phyloP scores from a whole-genome alignment of 2,113 vertebrate genomes.

The Otocyon megalotis region DNA sequence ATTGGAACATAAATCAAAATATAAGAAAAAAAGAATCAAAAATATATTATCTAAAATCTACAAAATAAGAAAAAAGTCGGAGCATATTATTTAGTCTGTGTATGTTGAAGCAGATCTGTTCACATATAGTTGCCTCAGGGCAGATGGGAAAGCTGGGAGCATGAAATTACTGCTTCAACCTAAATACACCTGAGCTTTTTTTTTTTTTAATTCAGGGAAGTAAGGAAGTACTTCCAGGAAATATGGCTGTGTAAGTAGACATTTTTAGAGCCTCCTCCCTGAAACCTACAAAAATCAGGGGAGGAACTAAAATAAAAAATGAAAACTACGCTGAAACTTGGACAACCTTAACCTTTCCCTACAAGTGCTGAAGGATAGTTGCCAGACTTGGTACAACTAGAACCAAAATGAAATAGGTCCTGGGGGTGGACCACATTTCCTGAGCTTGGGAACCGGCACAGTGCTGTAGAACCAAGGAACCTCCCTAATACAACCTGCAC shows the following conservation, averaged over 20 bases:
- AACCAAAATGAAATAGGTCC: constrained; percentile 34
- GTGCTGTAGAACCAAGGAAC: not conserved
- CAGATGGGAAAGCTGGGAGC: not conserved
- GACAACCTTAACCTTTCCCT: constrained; percentile 36
- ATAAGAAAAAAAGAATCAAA: constrained; percentile 30
- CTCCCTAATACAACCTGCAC: rapidly evolving
- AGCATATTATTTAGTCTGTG: not conserved
- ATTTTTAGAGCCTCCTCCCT: constrained; percentile 46
- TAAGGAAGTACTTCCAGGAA: constrained; percentile 37
- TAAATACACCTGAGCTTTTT: not conserved
- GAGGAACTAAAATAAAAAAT: constrained; percentile 15
- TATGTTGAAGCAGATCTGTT: not conserved
- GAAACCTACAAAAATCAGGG: constrained; percentile 54
- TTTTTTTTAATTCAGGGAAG: constrained; percentile 12
- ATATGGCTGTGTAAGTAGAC: not conserved
- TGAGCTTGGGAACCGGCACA: not conserved
- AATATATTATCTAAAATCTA: constrained; percentile 14
- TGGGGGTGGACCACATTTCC: not conserved
- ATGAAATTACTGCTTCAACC: not conserved
- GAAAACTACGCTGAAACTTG: constrained; percentile 23
- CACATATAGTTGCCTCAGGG: not conserved
- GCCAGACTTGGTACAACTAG: constrained; percentile 7
- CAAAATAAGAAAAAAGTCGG: not conserved
- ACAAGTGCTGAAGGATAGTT: not conserved
- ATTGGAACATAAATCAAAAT: not conserved